Evolutionary conservation across 2,797 vertebrate genomes (phyloP).

Genomic region (Nothura maculosa): DNA sequence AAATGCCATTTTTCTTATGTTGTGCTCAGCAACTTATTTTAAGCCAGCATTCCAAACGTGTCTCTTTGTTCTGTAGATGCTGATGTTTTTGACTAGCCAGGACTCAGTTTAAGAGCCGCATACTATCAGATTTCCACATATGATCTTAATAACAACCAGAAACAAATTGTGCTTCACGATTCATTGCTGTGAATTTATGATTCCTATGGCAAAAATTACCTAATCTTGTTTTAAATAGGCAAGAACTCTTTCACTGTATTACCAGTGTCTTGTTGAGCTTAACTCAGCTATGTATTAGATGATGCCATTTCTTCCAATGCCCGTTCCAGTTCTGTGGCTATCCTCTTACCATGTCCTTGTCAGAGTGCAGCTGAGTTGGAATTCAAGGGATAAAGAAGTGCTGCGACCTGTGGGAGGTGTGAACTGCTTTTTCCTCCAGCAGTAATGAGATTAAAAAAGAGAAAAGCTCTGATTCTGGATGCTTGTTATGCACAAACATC

Average conservation of each 20-base stretch:
- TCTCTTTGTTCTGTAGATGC: not conserved
- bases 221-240: not conserved
- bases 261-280: not conserved
- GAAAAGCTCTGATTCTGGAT: not conserved
- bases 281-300: not conserved
- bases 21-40: not conserved
- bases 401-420: not conserved
- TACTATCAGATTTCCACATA: not conserved
- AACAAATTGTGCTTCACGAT: rapidly evolving
- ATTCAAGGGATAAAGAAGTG: not conserved
- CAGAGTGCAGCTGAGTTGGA: not conserved
- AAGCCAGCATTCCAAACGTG: not conserved
- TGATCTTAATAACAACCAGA: not conserved
- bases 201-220: not conserved
- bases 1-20: not conserved
- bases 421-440: not conserved
- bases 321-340: not conserved
- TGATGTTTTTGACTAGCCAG: not conserved
- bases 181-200: not conserved
- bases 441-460: not conserved
- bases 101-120: not conserved
- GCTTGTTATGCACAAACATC: not conserved
- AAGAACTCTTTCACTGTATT: not conserved
- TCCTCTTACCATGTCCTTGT: not conserved
- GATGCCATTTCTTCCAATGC: not conserved